Base-by-base conservation (phyloP, 2,888 invertebrate species). In the Megastigmus dorsalis region DNA sequence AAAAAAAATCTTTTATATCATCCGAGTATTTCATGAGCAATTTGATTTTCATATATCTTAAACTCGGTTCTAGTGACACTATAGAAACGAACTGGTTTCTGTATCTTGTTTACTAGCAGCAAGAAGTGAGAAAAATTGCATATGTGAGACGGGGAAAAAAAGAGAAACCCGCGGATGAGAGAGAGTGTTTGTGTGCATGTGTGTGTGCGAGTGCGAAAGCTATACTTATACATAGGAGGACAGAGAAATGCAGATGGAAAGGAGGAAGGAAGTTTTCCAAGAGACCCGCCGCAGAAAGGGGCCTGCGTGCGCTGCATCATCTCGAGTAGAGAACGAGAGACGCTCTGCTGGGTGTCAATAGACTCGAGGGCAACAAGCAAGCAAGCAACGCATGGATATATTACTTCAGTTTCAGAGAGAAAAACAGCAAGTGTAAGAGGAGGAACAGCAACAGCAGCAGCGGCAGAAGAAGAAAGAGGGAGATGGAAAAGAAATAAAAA, bases 311-410 rank as follows among this genome's bases (percentile, higher is more conserved):
- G 57, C 10, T 20, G 43, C 26, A 43, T 59, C 59, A 28, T 43
- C 43, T 59, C 13, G 3, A 57, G 57, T 41, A 50, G 50, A 26
- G 50, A 23, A 23, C 10, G 57, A 10, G 23, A 43, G 41, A 41
- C 33, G 62, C 62, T 50, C 18, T 20, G 48, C 23, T 20, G 62
- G 48, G 20, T 36, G 48, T 50, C 62, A 63, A 63, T 63, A 50
- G 62, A 63, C 36, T 63, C 36, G 48, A 48, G 48, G 36, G 30
- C 48, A 63, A 36, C 33, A 18, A 2, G 13, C 41, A 43, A 59
- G 43, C 26, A 30, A 28, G 41, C 41, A 15, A 23, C 28, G 41
- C 59, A 15, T 59, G 38, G 26, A 59, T 59, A n/a, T n/a, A 59
- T 59, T 59, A 60, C 43, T 60, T 18, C 60, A 18, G 45, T 60